Base-by-base conservation (phyloP, 2,797 vertebrate genomes). In the Trematomus bernacchii region DNA sequence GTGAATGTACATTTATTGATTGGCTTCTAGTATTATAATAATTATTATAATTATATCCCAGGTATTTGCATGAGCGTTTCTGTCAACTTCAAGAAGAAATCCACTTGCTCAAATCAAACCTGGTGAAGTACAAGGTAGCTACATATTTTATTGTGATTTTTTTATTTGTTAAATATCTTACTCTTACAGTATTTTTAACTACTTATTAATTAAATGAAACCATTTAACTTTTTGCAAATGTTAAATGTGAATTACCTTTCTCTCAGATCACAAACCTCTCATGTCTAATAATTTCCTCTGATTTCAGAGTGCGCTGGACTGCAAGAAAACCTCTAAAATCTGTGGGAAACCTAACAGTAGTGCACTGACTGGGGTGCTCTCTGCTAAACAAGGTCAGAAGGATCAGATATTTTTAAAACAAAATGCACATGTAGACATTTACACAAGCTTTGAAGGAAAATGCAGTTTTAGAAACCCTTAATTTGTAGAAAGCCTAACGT, bases 71-170 rank as follows among this genome's bases (percentile, higher is more conserved):
- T 67, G 96, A 99, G 77, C 94, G 98, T 74, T 94, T 99, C 76
- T 94, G 95, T 85, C 98, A 99, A 79, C 95, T 99, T 73, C 97
- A 98, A 50, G 98, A 99, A 68, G 98, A 99, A 86, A 95, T 97
- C 80, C 96, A 91, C 88, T 94, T 99, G 85, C 95, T 99, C 59
- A 99, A 99, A 93, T 94, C 94, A 37, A 99, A 96, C 86, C 93
- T 99, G 72, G 91, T 95, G 83, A 99, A 99, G 87, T 99, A 99
- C 84, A 99, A 99, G 97, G 98, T 99, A 92, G 16, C 14, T 60
- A 10, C 16, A 57, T 60, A 12, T 53, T 54, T 42, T 42, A 16
- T 44, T 33, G 8, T 51, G 6, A 37, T 37, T 60, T 30, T 66
- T 4, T 48, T 6, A 16, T 47, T 47, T 43, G 1, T 69, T 71